phyloP scores from a whole-genome alignment of 2,888 invertebrate genomes.

The Conistra vaccinii region DNA sequence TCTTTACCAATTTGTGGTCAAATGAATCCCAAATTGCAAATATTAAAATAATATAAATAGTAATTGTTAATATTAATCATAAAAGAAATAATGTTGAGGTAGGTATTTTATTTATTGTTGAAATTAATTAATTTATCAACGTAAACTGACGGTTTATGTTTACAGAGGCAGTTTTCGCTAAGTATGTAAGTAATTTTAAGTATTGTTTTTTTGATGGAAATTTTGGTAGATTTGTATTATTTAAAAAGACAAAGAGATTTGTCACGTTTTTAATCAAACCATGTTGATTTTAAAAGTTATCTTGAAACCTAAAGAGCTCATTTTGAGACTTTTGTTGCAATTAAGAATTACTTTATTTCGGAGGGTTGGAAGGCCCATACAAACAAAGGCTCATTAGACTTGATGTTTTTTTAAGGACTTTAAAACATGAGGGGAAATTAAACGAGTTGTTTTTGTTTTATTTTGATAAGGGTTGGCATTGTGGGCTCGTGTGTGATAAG shows the following conservation, averaged over 20 bases:
- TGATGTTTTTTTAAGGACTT: conserved; percentile 41
- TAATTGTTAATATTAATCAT: not conserved
- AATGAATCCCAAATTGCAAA: not conserved
- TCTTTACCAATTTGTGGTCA: not conserved
- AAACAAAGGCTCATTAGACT: conserved; percentile 47
- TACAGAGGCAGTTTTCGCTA: not conserved
- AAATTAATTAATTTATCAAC: not conserved
- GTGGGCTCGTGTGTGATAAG: conserved; percentile 40
- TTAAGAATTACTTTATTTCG: conserved; percentile 9
- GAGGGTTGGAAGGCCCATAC: not conserved
- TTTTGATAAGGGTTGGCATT: conserved; percentile 53
- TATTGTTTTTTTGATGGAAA: not conserved
- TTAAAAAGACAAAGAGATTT: not conserved
- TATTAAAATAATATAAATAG: not conserved
- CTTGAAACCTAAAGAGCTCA: not conserved
- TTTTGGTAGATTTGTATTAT: not conserved
- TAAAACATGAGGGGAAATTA: conserved; percentile 34
- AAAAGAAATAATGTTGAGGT: not conserved
- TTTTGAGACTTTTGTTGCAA: conserved; percentile 16
- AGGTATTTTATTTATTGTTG: not conserved
- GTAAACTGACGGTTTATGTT: too few species aligned
- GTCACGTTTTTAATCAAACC: not conserved
- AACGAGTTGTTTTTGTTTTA: conserved; percentile 43
- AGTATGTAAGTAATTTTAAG: not conserved
- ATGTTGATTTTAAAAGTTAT: conserved; percentile 1